Evolutionary conservation across 2,113 vertebrate genomes (phyloP).

Genomic region (Sphaerodactylus townsendi): DNA sequence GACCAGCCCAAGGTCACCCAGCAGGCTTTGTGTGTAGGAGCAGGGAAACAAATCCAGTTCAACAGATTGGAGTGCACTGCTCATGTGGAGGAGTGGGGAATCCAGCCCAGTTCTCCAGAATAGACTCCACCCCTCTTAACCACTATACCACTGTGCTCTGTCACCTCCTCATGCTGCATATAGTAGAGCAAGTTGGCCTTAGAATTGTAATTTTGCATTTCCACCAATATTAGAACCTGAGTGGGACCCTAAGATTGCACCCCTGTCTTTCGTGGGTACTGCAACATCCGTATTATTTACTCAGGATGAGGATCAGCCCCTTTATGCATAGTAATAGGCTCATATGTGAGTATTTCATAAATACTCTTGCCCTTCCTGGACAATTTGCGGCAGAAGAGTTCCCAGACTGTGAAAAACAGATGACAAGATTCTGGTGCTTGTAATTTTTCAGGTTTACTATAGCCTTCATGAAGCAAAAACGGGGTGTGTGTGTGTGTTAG

Average conservation of each 20-base stretch:
- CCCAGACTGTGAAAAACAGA: background rate
- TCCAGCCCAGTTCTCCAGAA: no score
- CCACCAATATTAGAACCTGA: background rate
- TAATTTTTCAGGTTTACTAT: background rate
- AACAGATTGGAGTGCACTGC: no score
- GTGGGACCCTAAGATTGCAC: background rate
- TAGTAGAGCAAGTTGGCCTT: background rate
- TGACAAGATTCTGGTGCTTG: background rate
- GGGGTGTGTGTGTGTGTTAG: background rate
- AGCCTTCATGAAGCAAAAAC: background rate
- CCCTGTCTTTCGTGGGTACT: background rate
- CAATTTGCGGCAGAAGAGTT: background rate
- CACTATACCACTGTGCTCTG: no score
- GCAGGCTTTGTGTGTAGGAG: no score
- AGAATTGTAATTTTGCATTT: background rate
- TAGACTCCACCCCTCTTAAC: no score
- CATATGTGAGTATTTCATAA: background rate
- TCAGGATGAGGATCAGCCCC: background rate
- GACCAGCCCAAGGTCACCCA: no score
- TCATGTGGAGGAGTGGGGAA: no score
- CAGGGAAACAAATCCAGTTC: no score
- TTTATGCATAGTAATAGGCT: background rate
- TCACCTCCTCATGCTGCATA: no score
- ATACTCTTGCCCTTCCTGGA: background rate
- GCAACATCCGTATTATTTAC: background rate